Percentiles rank a stretch among this genome's conserved stretches.
Conservation (phyloP, 2,888 invertebrate species). For the Himalopsyche kuldschensis region DNA sequence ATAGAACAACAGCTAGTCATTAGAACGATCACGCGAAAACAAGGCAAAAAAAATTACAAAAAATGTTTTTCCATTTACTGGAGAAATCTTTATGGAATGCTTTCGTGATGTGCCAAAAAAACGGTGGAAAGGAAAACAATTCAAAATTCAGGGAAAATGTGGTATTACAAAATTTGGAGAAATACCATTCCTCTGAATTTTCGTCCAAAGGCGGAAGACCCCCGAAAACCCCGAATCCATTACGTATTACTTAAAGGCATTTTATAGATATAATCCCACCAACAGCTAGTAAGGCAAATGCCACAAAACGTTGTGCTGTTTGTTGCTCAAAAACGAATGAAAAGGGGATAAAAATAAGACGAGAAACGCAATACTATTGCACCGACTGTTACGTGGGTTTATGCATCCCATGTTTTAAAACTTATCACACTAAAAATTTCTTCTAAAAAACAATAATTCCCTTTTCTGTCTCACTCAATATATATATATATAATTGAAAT, state of each 20-base stretch:
- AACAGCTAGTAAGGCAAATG: conserved; percentile 3
- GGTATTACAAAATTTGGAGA: no score
- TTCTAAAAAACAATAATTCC: no score
- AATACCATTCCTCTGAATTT: no score
- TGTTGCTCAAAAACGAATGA: conserved; percentile 20
- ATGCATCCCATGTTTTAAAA: conserved; percentile 28
- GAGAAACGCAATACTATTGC: conserved; percentile 22
- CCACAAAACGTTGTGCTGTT: conserved; percentile 15
- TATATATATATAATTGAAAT: no score
- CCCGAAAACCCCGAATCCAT: conserved; percentile 20
- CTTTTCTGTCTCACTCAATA: no score
- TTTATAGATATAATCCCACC: conserved; percentile 19
- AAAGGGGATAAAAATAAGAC: conserved; percentile 18
- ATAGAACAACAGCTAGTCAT: conserved; percentile 41
- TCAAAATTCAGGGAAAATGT: no score
- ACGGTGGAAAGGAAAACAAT: no score
- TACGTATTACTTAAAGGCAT: conserved; percentile 24
- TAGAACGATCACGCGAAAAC: conserved; percentile 37
- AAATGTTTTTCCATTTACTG: conserved; percentile 41
- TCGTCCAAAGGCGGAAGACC: conserved; percentile 18
- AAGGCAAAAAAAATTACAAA: conserved; percentile 40
- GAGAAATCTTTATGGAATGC: conserved; percentile 40
- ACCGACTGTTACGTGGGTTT: conserved; percentile 27
- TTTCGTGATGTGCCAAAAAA: conserved; percentile 37
- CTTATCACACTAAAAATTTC: conserved; percentile 21